phyloP scores from a whole-genome alignment of 2,113 vertebrate genomes.

The Atractosteus spatula region DNA sequence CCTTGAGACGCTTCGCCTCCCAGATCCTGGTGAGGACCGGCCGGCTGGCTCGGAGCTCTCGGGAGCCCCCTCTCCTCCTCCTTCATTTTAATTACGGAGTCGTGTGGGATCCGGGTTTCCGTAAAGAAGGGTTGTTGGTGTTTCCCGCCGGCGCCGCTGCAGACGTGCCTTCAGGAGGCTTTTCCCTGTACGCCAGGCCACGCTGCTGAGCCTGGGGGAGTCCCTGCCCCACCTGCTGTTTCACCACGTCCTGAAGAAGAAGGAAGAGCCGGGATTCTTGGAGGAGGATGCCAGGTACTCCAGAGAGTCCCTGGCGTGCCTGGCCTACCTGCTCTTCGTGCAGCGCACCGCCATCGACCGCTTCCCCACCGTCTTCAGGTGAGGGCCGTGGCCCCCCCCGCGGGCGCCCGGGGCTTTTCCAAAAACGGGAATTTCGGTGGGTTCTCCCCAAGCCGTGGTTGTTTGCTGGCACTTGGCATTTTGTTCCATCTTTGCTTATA shows the following conservation, averaged over 20 bases:
- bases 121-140: no score
- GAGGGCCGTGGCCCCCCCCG: constrained; percentile 17
- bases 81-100: no score
- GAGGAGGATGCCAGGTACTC: constrained; percentile 58
- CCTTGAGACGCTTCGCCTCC: constrained; percentile 76
- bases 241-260: constrained; percentile 49
- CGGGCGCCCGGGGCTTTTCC: no score
- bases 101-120: no score
- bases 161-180: no score
- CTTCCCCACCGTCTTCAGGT: constrained; percentile 88
- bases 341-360: constrained; percentile 73
- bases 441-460: no score
- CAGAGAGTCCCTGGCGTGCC: constrained; percentile 75
- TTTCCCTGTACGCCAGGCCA: constrained; percentile 37
- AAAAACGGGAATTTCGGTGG: no score
- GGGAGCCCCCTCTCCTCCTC: no score
- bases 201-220: constrained; percentile 47
- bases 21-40: constrained; percentile 76
- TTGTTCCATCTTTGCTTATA: no score
- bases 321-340: constrained; percentile 90
- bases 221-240: constrained; percentile 56
- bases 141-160: no score
- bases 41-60: no score
- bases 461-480: no score
- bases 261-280: constrained; percentile 54